phyloP scores from a whole-genome alignment of 2,797 vertebrate species.

The Holocentrus rufus region DNA sequence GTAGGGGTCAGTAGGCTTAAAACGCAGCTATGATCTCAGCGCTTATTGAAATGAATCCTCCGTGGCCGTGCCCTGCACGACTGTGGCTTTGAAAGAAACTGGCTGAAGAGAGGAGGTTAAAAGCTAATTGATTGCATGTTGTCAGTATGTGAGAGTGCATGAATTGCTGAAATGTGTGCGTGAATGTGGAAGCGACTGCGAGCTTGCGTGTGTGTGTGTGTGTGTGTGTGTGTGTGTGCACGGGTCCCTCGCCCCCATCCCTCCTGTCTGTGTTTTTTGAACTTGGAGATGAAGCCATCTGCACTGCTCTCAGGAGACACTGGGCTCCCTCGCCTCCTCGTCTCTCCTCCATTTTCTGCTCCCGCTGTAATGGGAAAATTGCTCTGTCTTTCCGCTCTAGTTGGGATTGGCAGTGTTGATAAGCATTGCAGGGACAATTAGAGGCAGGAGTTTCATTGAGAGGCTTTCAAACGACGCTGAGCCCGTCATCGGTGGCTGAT shows the following conservation, averaged over 20 bases:
- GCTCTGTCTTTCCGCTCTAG: constrained; percentile 80
- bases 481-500: constrained; percentile 67
- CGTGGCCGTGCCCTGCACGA: neutral
- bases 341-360: constrained; percentile 75
- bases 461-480: constrained; percentile 68
- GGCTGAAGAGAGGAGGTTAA: constrained; percentile 63
- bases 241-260: constrained; percentile 53
- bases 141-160: constrained; percentile 39
- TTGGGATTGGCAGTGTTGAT: constrained; percentile 80
- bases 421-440: constrained; percentile 81
- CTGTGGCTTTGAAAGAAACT: constrained; percentile 50
- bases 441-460: constrained; percentile 73
- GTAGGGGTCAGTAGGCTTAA: constrained; percentile 42
- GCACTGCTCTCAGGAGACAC: constrained; percentile 75
- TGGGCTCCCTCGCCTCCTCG: constrained; percentile 62
- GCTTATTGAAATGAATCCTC: constrained; percentile 47
- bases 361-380: constrained; percentile 78
- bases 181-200: constrained; percentile 30
- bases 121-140: constrained; percentile 71
- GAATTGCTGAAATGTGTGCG: constrained; percentile 10
- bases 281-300: constrained; percentile 82
- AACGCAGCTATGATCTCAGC: constrained; percentile 54
- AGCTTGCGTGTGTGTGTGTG: neutral
- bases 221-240: constrained; percentile 8
- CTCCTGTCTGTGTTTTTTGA: constrained; percentile 76